phyloP scores from a whole-genome alignment of 1,140 invertebrate genomes.

The Bombus superbus region DNA sequence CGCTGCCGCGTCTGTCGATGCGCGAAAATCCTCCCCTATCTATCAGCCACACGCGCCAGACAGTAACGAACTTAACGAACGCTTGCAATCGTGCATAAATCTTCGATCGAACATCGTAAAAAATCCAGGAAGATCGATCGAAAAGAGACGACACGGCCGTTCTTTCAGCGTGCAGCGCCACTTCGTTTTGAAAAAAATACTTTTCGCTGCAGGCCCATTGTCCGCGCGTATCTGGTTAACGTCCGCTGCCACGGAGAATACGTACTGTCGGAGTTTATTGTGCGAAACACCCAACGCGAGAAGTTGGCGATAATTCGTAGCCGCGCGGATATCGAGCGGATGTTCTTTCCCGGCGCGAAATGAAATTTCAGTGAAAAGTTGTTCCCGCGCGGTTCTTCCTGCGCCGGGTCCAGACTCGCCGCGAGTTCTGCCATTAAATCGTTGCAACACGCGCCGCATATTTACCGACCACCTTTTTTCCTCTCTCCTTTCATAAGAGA shows the following conservation, averaged over 20 bases:
- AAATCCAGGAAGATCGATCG: neutral
- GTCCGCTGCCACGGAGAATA: neutral
- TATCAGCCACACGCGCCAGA: neutral
- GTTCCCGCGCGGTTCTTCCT: neutral
- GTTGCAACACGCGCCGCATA: neutral
- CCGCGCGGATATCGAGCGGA: neutral
- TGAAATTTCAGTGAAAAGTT: constrained; percentile 1
- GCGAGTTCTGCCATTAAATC: neutral
- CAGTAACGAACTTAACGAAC: too few relatives aligned
- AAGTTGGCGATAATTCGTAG: neutral
- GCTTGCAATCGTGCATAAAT: neutral
- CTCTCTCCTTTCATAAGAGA: neutral
- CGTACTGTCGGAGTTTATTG: neutral
- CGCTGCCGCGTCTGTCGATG: neutral
- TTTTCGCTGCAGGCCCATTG: neutral
- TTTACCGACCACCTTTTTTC: too few relatives aligned
- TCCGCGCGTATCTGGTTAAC: neutral
- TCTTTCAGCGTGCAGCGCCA: neutral
- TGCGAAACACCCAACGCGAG: neutral
- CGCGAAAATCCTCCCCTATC: neutral
- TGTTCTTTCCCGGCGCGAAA: neutral
- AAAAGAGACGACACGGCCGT: too few relatives aligned
- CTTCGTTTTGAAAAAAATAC: neutral
- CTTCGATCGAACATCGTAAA: neutral
- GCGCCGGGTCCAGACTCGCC: too few relatives aligned